Base-by-base conservation (phyloP, 2,888 invertebrate genomes). In the Lamellibrachia columna region DNA sequence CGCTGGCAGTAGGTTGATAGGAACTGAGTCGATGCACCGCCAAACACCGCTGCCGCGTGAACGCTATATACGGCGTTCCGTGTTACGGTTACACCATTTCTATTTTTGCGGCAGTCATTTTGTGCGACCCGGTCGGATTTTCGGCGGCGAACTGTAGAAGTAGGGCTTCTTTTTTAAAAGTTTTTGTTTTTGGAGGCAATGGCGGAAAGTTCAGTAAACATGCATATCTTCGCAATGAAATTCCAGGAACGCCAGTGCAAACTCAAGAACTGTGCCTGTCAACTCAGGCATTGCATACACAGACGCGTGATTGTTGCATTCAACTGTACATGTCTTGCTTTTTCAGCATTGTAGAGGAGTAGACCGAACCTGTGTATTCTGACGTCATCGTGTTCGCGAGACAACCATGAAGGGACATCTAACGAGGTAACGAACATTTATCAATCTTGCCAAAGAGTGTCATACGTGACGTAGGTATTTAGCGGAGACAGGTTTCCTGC, bases 321-420 rank as follows among this genome's bases (percentile, higher is more conserved):
- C 15, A 75, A 75, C 11, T 75, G 22, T n/a, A 6, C 22, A 2
- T 75, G 75, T 75, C 75, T 75, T 75, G 22, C 75, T 6, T 75
- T 40, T 75, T 75, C 75, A 75, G 75, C 75, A 22, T 6, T 15
- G 75, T 75, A 75, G 75, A 75, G 75, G 75, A 75, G 75, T n/a
- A 75, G 22, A 75, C 75, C 15, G 75, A 75, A 75, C 6, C 75
- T 75, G 75, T 22, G 75, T n/a, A n/a, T 75, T 75, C 75, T 75
- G 75, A 75, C 75, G 75, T 75, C 75, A 75, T n/a, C 75, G 75
- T 58, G 22, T 75, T 75, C 75, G 75, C 75, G 75, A 75, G 22
- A 75, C 22, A 22, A 75, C 75, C 75, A 75, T 75, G 75, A 75
- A 75, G 22, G 75, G 75, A 75, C 75, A 22, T 75, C 75, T 4